A percentile compares a stretch with the other conserved stretches of the same genome.
Evolutionary conservation across 1,140 invertebrate genomes (phyloP).

Genomic region (Manduca sexta): DNA sequence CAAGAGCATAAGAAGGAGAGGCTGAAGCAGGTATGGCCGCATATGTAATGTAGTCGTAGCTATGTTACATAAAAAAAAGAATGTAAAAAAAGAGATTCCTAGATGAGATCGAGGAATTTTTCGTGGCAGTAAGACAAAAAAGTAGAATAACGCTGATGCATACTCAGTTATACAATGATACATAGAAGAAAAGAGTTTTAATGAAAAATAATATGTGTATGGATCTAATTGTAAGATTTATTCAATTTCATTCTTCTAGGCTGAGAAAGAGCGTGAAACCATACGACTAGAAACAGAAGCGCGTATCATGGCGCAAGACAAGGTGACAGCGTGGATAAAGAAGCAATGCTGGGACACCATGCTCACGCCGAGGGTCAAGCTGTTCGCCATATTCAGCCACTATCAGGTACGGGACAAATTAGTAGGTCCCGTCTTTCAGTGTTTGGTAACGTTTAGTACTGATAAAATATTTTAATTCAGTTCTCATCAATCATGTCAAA

Average conservation of each 20-base stretch:
- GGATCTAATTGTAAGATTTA: not conserved
- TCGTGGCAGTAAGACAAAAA: too few species aligned
- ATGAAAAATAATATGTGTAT: not conserved
- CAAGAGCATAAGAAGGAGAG: constrained; percentile 62
- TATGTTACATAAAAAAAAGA: too few species aligned
- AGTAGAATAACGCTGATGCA: too few species aligned
- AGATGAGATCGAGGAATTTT: too few species aligned
- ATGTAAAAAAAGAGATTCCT: too few species aligned
- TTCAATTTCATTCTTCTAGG: constrained; percentile 28
- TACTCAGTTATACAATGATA: too few species aligned
- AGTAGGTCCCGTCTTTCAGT: too few species aligned
- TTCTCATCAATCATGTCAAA: too few species aligned
- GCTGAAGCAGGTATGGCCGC: constrained; percentile 49
- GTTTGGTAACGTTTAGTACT: too few species aligned
- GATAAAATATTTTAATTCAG: too few species aligned
- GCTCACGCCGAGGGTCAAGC: constrained; percentile 58
- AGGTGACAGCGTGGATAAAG: constrained; percentile 71
- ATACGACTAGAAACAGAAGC: constrained; percentile 63
- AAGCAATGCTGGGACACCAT: constrained; percentile 70
- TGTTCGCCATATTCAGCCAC: constrained; percentile 72
- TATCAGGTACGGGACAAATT: constrained; percentile 40
- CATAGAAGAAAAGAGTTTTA: too few species aligned
- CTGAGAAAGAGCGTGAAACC: constrained; percentile 65
- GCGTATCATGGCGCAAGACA: constrained; percentile 69
- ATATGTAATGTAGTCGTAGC: too few species aligned